Base-by-base conservation (phyloP, 2,797 vertebrate genomes). In the Coreius guichenoti region DNA sequence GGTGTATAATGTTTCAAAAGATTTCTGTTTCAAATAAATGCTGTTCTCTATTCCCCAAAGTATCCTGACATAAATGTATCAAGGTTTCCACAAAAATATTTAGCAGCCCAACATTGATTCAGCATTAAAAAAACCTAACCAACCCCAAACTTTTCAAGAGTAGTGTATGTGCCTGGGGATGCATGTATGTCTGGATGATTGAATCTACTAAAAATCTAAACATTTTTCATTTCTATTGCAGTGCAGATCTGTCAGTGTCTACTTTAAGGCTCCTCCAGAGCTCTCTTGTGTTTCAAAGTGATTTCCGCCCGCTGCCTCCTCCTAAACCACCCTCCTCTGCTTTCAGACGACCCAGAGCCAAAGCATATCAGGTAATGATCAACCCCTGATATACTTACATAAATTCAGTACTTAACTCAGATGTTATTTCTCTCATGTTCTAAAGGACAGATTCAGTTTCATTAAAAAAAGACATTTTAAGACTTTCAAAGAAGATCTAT, bases 221-320 rank as follows among this genome's bases (percentile, higher is more conserved):
- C 3, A 31, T 88, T 82, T 86, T 39, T 26, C 73, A 58, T 9
- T 76, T 43, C 21, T 78, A 12, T 33, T 89, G 83, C 87, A 99
- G 98, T 90, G 91, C 94, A 89, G 93, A 97, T 70, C 93, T 93
- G 86, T 94, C 95, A 82, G 94, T 94, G 86, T 96, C 96, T 86
- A 93, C 95, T 51, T 91, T 98, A 90, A 92, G 76, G 87, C 93
- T 97, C 86, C 94, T 99, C 76, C 96, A 97, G 90, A 95, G 95
- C 3, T 95, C 95, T 77, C 92, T 94, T 87, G 83, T 95, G 83
- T 94, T 95, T 81, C 86, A 78, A 83, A 77, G 79, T 61, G 78
- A 54, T 39, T 80, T 49, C 45, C 36, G 33, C 31, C 58, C 73
- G 7, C 14, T 33, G 26, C 45, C 26, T 21, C 23, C 29, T 39